A percentile compares a stretch with the other conserved stretches of the same genome.
Evolutionary conservation across 2,888 invertebrate genomes (phyloP).

Genomic region (Onthophagus sagittarius): DNA sequence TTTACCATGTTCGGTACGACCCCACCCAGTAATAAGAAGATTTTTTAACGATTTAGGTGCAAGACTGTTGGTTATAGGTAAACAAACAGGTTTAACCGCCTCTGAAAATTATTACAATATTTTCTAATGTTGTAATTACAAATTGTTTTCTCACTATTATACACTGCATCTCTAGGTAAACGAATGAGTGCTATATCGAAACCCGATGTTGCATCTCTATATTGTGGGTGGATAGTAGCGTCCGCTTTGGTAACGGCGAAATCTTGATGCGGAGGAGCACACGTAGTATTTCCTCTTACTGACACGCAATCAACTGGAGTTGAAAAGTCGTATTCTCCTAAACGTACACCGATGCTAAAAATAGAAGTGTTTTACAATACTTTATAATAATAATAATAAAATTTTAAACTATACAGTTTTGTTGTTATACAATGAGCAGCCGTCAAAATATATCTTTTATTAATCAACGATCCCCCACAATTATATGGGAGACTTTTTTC

Average conservation of each 20-base stretch:
- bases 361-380: not conserved
- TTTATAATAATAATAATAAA: not conserved
- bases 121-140: not conserved
- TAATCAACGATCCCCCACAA: constrained; percentile 54
- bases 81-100: constrained; percentile 47
- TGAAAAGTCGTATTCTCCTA: constrained; percentile 58
- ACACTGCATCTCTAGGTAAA: constrained; percentile 45
- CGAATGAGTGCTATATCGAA: constrained; percentile 57
- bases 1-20: constrained; percentile 43
- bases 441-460: constrained; percentile 50
- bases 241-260: constrained; percentile 47
- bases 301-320: constrained; percentile 48
- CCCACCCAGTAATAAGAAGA: constrained; percentile 56
- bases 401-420: not conserved
- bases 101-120: constrained; percentile 3
- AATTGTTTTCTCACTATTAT: constrained; percentile 35
- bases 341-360: constrained; percentile 54
- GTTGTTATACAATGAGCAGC: constrained; percentile 57
- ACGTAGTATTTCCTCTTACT: constrained; percentile 38
- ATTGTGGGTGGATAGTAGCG: constrained; percentile 53
- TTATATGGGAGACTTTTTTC: not conserved
- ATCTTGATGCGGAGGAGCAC: constrained; percentile 50
- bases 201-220: constrained; percentile 48
- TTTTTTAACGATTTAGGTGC: not conserved
- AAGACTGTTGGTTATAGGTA: constrained; percentile 39